Conservation (phyloP, 37 sponge, comb jelly and placozoan species). For the Amphimedon queenslandica region DNA sequence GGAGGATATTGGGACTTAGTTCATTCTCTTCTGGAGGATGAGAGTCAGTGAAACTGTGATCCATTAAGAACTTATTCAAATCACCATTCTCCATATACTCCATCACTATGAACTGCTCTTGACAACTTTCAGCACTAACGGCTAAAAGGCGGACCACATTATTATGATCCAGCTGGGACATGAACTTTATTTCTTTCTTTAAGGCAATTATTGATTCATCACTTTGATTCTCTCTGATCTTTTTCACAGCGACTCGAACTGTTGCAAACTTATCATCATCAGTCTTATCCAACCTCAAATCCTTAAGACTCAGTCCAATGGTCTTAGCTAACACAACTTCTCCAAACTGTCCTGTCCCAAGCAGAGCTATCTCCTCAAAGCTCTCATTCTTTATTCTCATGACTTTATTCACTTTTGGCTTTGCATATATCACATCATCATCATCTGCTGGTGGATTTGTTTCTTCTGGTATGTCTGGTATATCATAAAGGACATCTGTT, state of each 20-base stretch:
- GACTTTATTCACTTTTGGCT: slow-evolving; percentile 11
- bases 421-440: slow-evolving; percentile 51
- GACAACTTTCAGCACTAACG: slow-evolving; percentile 14
- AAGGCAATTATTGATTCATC: slow-evolving; percentile 21
- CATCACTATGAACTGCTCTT: slow-evolving; percentile 67
- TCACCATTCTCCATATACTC: slow-evolving; percentile 71
- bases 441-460: too few relatives aligned
- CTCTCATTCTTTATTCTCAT: slow-evolving; percentile 4
- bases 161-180: slow-evolving; percentile 49
- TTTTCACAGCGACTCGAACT: slow-evolving; percentile 62
- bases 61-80: slow-evolving; percentile 13
- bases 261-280: slow-evolving; percentile 25
- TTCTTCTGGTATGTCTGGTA: too few relatives aligned
- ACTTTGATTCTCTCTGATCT: slow-evolving; percentile 38
- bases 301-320: slow-evolving; percentile 43
- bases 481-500: too few relatives aligned
- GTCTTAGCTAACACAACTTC: slow-evolving; percentile 48
- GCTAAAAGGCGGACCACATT: slow-evolving; percentile 57
- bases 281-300: slow-evolving; percentile 9
- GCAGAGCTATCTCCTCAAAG: slow-evolving; percentile 10
- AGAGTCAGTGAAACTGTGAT: not conserved
- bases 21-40: not conserved
- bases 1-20: slow-evolving; percentile 5
- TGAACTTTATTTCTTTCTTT: slow-evolving; percentile 60
- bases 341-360: slow-evolving; percentile 63